A percentile compares a stretch with the other conserved stretches of the same genome.
Conservation (phyloP, 92 coral and sea anemone genomes). For the Porites divaricata region DNA sequence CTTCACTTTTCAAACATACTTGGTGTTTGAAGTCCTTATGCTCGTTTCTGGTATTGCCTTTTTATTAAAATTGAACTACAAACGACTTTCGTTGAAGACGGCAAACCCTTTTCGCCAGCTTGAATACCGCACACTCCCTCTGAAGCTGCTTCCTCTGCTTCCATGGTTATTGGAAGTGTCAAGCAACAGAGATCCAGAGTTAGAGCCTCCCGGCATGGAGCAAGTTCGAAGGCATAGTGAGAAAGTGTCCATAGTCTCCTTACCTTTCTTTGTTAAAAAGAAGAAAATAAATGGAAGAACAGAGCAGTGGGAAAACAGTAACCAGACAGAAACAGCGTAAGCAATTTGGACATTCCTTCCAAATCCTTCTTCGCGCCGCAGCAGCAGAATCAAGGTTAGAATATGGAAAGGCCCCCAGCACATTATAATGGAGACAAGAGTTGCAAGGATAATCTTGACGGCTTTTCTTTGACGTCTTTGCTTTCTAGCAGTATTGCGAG, state of each 20-base stretch:
- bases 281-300: constrained; percentile 73
- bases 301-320: constrained; percentile 64
- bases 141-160: constrained; percentile 30
- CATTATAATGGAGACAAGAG: constrained; percentile 58
- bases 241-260: constrained; percentile 23
- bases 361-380: background rate
- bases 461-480: constrained; percentile 68
- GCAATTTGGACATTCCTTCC: constrained; percentile 27
- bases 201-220: constrained; percentile 20
- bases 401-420: constrained; percentile 75
- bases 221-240: constrained; percentile 23
- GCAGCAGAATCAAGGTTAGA: constrained; percentile 1
- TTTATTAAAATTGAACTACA: background rate
- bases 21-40: too few relatives aligned
- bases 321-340: constrained; percentile 42
- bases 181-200: constrained; percentile 19
- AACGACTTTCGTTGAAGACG: constrained; percentile 22
- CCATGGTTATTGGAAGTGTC: constrained; percentile 32
- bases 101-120: constrained; percentile 34
- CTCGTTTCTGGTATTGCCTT: too few relatives aligned
- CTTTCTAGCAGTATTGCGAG: constrained; percentile 14
- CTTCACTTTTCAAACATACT: too few relatives aligned
- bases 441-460: constrained; percentile 57
- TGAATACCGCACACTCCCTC: constrained; percentile 18
- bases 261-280: constrained; percentile 64